Base-by-base conservation (phyloP, 2,888 invertebrate species). In the Calliphora vomitoria region DNA sequence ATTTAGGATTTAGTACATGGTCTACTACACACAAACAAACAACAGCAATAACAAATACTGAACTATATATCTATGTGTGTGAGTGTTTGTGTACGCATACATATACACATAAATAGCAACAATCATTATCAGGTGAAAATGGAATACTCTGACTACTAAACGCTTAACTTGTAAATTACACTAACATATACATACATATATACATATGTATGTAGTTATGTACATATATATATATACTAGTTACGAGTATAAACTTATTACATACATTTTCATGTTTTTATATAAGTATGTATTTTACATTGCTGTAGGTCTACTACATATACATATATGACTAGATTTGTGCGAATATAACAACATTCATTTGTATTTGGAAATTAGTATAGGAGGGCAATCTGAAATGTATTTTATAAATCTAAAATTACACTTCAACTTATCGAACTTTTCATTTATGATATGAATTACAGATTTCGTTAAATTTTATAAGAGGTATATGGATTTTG, bases 41-140 rank as follows among this genome's bases (percentile, higher is more conserved):
- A 55, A 55, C 55, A 55, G 0, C 18, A 38, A 3, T 18, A n/a
- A 38, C n/a, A 13, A 31, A 60, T 60, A 31, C 25, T 60, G 10
- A 20, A 55, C 8, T 1, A 55, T 55, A 55, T 35, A 8, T 35
- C n/a, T 62, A 38, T 38, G 13, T 35, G 35, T 62, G 3, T 13
- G 60, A 1, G 25, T 62, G 2, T 13, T 0, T 62, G 0, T 62
- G 35, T 66, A 25, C 13, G 47, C 4, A 55, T 8, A 55, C 13
- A 38, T 38, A n/a, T n/a, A n/a, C n/a, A 55, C 11, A 35, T 71
- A 38, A 8, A 10, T 15, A 3, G 35, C 25, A 50, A 35, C 47
- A 74, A 58, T 74, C 41, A 74, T 81, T 81, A 72, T 80, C 72
- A 81, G 72, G 81, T 74, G 66, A 58, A 72, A 55, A 55, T 62